Evolutionary conservation across 2,113 vertebrate species (phyloP), one percentile per base, ranked within the genome.

Genomic region (Turdus rufiventris): DNA sequence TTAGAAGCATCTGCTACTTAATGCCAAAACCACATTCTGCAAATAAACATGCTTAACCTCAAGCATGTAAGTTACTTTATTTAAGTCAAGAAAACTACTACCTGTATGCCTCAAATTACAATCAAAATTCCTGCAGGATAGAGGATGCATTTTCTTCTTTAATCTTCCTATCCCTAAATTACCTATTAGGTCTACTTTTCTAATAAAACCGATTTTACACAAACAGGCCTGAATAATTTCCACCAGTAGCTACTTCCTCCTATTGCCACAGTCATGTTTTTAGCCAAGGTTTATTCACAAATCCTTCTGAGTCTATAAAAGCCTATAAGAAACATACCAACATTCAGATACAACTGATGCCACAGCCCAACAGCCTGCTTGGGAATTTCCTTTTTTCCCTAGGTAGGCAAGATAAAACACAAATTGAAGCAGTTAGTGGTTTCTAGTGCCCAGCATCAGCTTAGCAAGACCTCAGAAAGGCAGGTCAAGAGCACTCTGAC

Each of bases 1-100:
- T 84, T 84, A 93, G 71, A 94, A 63, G n/a, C 70, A 93, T 62
- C 76, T 93, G 68, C 61, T 93, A 40, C 67, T 73, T 73, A 77
- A 86, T 50, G 73, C 53, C 89, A 84, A 93, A 91, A 91, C 76
- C 83, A 82, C 88, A 77, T n/a, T 88, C 38, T 81, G n/a, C 75
- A 92, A 92, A 81, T 48, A 91, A 74, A 75, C 34, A 56, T 11
- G 15, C 57, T 89, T 84, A 91, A 87, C 83, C 61, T 84, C 81
- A 60, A 75, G 72, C 72, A 78, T 6, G 6, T 19, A 33, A 86
- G 31, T 50, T 86, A 33, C 28, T 80, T 48, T 45, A 50, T n/a
- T 28, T 28, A 65, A 66, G 28, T 63, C 73, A 61, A 51, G 16
- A 48, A 65, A 84, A 77, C 38, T 54, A 77, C 34, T 54, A 92